Base-by-base conservation (phyloP, 2,797 vertebrate genomes). In the Tamandua tetradactyla region DNA sequence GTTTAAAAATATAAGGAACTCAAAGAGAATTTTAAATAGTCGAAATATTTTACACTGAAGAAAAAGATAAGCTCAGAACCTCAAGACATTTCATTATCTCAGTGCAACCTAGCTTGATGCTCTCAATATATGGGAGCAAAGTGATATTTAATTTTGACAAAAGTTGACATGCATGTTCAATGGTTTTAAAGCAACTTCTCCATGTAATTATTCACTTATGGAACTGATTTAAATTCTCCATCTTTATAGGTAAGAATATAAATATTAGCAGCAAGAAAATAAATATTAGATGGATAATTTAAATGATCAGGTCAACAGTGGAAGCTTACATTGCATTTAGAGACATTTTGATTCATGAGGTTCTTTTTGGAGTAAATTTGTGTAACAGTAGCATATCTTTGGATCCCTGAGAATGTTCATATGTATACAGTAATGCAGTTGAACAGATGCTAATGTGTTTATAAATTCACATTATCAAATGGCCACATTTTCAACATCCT, bases 1-100 rank as follows among this genome's bases (percentile, higher is more conserved):
- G 40, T 93, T 87, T 79, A 89, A 96, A 87, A 40, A 86, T 95
- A 95, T 49, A 89, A 96, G 64, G 37, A 74, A 96, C 49, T 91
- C 69, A 62, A 68, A 92, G 49, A 96, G 23, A 94, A 78, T 72
- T 71, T 75, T 80, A 95, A 92, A 75, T 91, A 84, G 25, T 93
- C 94, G 91, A 91, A 76, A 57, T 96, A 83, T 61, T 91, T 93
- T 92, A 93, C 87, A 96, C 18, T 30, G 37, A 74, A 95, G 84
- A 82, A 79, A 93, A 78, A 76, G 52, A 91, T 61, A 89, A 91
- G 93, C 5, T 82, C 59, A 89, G 85, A 95, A 95, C 44, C 27
- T 89, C 52, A 85, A 75, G 83, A 89, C 90, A 92, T 66, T 91
- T 93, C 82, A 75, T 94, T 93, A 96, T 89, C 59, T 87, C 15